phyloP scores from a whole-genome alignment of 1,140 invertebrate species.

The Steinernema khuongi region DNA sequence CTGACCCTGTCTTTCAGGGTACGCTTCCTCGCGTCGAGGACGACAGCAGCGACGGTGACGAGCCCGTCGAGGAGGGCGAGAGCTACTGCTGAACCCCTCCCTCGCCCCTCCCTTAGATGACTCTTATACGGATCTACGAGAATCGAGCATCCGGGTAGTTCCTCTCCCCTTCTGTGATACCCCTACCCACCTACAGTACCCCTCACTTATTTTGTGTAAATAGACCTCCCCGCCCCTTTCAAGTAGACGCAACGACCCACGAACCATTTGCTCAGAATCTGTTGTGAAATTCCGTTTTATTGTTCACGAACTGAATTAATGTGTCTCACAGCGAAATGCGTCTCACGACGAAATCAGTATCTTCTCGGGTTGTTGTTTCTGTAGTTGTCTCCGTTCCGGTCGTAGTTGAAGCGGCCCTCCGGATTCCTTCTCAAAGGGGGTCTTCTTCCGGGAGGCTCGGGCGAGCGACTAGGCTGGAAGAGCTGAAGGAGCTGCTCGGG shows the following conservation, averaged over 20 bases:
- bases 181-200: background rate
- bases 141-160: constrained; percentile 1
- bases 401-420: no score
- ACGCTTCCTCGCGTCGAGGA: background rate
- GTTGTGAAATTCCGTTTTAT: background rate
- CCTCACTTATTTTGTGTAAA: background rate
- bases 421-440: no score
- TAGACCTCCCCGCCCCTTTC: background rate
- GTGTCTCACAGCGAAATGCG: no score
- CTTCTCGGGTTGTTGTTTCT: no score
- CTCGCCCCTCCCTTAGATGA: background rate
- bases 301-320: no score
- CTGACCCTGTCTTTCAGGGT: background rate
- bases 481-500: no score
- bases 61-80: background rate
- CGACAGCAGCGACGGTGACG: background rate
- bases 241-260: background rate
- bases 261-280: background rate
- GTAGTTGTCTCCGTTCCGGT: no score
- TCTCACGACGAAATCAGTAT: no score
- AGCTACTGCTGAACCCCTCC: constrained; percentile 9
- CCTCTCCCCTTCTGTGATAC: background rate
- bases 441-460: no score
- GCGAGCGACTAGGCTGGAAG: no score
- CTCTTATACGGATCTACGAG: constrained; percentile 5